A percentile compares a stretch with the other conserved stretches of the same genome.
These are phyloP conservation scores for Myodes glareolus DNA, from an alignment of 2,113 vertebrate genomes.

Conservation along the genomic window DNA sequence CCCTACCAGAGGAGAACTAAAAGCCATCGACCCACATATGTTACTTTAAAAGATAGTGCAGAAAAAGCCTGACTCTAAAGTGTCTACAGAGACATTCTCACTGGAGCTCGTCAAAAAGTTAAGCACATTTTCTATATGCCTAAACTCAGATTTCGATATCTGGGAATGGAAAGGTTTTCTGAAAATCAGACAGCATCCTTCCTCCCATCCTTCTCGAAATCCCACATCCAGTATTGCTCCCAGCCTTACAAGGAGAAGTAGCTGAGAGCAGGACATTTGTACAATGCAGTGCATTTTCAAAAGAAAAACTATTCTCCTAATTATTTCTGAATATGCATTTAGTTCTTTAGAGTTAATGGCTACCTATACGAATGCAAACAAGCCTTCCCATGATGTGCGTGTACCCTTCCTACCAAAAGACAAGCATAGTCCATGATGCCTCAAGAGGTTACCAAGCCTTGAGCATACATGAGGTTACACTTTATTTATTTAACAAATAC, in stretches of 20 bases:
- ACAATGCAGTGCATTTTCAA: conserved; percentile 13
- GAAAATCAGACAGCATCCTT: background rate
- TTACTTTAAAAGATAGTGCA: background rate
- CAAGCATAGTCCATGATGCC: background rate
- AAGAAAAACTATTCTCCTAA: conserved; percentile 12
- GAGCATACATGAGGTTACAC: conserved; percentile 15
- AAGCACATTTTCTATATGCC: background rate
- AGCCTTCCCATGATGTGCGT: background rate
- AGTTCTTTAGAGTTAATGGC: background rate
- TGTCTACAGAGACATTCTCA: background rate
- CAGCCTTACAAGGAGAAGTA: background rate
- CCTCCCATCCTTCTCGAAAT: background rate
- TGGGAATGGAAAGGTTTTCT: background rate
- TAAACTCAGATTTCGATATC: background rate
- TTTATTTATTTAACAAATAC: conserved; percentile 65
- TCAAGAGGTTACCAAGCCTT: background rate
- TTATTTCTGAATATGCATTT: background rate
- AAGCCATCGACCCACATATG: background rate
- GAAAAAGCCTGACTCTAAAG: background rate
- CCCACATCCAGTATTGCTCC: background rate
- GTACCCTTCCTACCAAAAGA: background rate
- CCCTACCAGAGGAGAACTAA: background rate
- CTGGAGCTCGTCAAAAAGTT: background rate
- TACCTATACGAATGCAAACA: conserved; percentile 42
- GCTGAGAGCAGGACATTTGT: background rate